These are phyloP conservation scores for Homarus americanus DNA, from an alignment of 1,140 invertebrate genomes.

Conservation along the genomic window DNA sequence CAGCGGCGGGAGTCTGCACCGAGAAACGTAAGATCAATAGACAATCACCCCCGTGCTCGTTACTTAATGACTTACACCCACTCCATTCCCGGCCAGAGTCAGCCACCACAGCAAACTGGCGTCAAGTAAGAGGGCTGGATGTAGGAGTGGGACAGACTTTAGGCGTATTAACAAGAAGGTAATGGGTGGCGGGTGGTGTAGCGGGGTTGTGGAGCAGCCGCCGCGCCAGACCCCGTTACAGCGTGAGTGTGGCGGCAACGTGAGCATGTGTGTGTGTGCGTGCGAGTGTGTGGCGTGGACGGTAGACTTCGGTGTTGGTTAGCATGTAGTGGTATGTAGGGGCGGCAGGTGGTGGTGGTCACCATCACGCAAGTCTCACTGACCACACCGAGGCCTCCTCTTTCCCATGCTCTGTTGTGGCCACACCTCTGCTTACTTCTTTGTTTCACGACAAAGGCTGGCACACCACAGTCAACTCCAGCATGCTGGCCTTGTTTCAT, in stretches of 20 bases:
- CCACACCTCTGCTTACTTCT: no score
- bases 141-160: neutral
- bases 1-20: slow-evolving; percentile 32
- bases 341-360: no score
- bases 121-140: neutral
- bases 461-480: no score
- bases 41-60: slow-evolving; percentile 34
- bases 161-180: slow-evolving; percentile 41
- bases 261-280: slow-evolving; percentile 31
- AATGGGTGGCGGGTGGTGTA: neutral
- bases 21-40: slow-evolving; percentile 60
- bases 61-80: slow-evolving; percentile 23
- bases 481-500: no score
- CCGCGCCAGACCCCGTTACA: slow-evolving; percentile 57
- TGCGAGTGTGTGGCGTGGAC: neutral
- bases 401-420: no score
- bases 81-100: neutral
- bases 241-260: slow-evolving; percentile 32
- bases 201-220: slow-evolving; percentile 34
- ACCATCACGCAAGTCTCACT: no score
- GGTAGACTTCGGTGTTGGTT: no score
- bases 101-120: neutral
- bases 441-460: no score
- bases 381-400: no score
- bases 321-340: no score